Percentiles rank a stretch among this genome's conserved stretches.
Conservation (phyloP, 1,140 invertebrate species). For the Vanessa atalanta region DNA sequence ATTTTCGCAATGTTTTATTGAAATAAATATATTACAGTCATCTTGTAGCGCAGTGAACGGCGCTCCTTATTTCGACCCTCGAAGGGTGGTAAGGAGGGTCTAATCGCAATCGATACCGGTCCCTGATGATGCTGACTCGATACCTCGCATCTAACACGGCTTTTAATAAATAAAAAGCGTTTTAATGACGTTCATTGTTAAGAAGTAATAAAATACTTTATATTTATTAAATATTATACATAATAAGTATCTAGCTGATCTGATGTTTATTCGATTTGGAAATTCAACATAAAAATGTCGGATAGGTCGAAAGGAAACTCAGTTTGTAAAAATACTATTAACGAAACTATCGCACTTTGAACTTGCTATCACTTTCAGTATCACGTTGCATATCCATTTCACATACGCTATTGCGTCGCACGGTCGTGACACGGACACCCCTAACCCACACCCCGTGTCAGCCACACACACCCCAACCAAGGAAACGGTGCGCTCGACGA, state of each 20-base stretch:
- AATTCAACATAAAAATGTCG: background rate
- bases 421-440: conserved; percentile 71
- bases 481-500: conserved; percentile 36
- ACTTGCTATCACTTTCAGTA: conserved; percentile 66
- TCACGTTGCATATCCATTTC: conserved; percentile 76
- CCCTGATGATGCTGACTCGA: conserved; percentile 50
- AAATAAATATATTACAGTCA: background rate
- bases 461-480: conserved; percentile 63
- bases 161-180: conserved; percentile 16
- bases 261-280: background rate
- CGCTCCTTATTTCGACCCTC: conserved; percentile 38
- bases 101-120: conserved; percentile 57
- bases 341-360: conserved; percentile 35
- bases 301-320: background rate
- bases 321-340: conserved; percentile 21
- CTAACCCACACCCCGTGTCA: conserved; percentile 70
- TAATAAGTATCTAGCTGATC: background rate
- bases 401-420: conserved; percentile 73
- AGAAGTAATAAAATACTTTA: background rate
- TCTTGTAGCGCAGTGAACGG: conserved; percentile 31
- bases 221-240: background rate
- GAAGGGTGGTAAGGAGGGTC: conserved; percentile 48
- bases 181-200: conserved; percentile 9
- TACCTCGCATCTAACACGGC: conserved; percentile 14
- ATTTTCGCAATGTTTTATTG: background rate